These are phyloP conservation scores for Ciconia nigra DNA, from an alignment of 2,797 vertebrate genomes.

Conservation along the genomic window DNA sequence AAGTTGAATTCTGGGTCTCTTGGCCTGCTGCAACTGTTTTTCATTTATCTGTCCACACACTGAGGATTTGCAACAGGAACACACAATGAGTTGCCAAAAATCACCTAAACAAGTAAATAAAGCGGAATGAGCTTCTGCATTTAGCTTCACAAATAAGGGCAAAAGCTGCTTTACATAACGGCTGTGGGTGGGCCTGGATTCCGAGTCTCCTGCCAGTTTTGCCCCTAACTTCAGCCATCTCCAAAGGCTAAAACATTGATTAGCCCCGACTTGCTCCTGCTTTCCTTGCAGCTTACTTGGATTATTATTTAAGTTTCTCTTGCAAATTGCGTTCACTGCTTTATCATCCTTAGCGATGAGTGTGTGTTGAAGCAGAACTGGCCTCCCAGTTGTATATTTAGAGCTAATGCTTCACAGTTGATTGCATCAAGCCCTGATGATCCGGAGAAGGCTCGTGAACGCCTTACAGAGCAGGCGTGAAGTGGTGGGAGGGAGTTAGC, in stretches of 20 bases:
- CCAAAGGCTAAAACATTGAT: background rate
- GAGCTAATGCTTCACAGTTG: conserved; percentile 37
- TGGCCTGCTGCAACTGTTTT: background rate
- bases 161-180: background rate
- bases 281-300: background rate
- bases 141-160: background rate
- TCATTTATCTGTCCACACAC: background rate
- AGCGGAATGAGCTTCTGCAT: background rate
- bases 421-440: conserved; percentile 36
- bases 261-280: background rate
- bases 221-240: background rate
- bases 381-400: conserved; percentile 44
- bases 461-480: background rate
- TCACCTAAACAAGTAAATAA: conserved; percentile 5
- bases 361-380: conserved; percentile 12
- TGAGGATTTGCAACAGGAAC: background rate
- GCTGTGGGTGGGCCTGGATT: background rate
- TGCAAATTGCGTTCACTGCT: background rate
- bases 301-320: background rate
- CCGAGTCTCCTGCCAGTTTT: background rate
- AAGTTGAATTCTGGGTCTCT: background rate
- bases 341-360: background rate
- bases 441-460: conserved; percentile 32
- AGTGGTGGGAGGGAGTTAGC: conserved; percentile 21
- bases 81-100: background rate